Base-by-base conservation (phyloP, 2,888 invertebrate species). In the Eubasilissa splendida region DNA sequence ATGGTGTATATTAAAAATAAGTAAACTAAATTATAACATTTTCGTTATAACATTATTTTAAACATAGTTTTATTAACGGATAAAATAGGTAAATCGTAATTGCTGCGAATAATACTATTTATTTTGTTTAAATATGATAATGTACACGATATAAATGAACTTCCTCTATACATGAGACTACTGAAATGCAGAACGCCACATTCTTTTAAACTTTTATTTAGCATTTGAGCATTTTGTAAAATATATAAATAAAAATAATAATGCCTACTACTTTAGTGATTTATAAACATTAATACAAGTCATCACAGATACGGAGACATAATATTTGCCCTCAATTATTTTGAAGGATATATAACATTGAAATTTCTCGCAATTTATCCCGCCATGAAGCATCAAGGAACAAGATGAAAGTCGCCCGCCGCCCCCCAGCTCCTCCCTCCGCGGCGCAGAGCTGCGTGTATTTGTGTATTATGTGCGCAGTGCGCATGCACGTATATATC, bases 381-480 rank as follows among this genome's bases (percentile, higher is more conserved):
- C n/a, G 42, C n/a, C n/a, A 14, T 63, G 12, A 33, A 12, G 31
- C 11, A 31, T 60, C 63, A 31, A 63, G 33, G 11, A 63, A 11
- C 14, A 54, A 73, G 71, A 73, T 73, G 71, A 73, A 73, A 73
- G 56, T 33, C 31, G 56, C 5, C 56, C 71, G 71, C n/a, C 71
- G 54, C 54, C 12, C 8, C 2, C 33, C 22, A 2, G 14, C 42
- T 33, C n/a, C 31, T 42, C 52, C 71, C 22, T 8, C 65, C 22
- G 3, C 22, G 9, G 12, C 58, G 9, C 71, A 8, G 14, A 10
- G 12, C 53, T 10, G 12, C 50, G 31, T 4, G 11, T 50, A 50
- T 12, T 22, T 22, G 9, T 31, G 11, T 42, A 66, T n/a, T 14
- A 58, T 58, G 22, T 60, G 53, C 52, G 52, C 42, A 50, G 14